A percentile compares a stretch with the other conserved stretches of the same genome.
Evolutionary conservation across 2,113 vertebrate species (phyloP).

Genomic region (Geococcyx californianus): DNA sequence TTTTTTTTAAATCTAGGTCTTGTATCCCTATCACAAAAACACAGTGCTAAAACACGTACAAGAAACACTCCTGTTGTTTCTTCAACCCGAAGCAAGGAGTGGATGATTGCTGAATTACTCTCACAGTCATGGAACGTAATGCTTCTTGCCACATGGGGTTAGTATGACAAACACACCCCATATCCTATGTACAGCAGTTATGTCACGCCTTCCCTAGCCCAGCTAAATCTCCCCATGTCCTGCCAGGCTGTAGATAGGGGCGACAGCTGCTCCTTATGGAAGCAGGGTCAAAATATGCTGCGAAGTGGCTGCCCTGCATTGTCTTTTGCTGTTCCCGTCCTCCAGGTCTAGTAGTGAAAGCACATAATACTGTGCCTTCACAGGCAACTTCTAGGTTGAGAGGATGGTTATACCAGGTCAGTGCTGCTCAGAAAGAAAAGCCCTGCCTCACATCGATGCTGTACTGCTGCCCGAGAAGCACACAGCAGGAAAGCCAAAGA

Average conservation of each 20-base stretch:
- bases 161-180: accelerated
- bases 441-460: background rate
- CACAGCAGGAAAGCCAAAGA: background rate
- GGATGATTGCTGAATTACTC: background rate
- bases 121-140: background rate
- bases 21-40: background rate
- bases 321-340: background rate
- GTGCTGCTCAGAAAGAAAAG: background rate
- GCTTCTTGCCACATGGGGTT: accelerated
- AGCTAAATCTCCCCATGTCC: accelerated
- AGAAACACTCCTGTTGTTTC: background rate
- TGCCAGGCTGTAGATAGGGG: background rate
- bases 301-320: background rate
- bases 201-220: background rate
- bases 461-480: background rate
- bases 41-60: background rate
- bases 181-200: accelerated
- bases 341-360: background rate
- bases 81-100: background rate
- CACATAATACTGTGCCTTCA: accelerated
- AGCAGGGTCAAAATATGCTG: background rate
- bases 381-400: background rate
- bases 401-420: background rate
- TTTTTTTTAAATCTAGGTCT: background rate
- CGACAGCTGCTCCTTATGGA: background rate